Evolutionary conservation across 2,888 invertebrate genomes (phyloP).

Genomic region (Amphipoea oculea): DNA sequence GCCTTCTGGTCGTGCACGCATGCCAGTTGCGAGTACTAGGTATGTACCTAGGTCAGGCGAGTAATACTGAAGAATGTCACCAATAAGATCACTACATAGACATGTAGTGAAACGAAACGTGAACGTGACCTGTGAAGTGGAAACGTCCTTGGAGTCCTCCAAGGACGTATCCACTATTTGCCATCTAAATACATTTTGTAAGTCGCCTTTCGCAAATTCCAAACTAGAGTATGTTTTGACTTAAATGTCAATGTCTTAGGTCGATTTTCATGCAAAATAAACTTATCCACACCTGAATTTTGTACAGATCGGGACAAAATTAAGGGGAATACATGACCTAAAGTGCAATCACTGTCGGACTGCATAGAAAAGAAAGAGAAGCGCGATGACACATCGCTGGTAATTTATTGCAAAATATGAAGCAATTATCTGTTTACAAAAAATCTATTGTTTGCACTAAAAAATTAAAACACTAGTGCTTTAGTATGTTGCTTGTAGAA

Average conservation of each 20-base stretch:
- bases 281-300: not conserved
- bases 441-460: no score
- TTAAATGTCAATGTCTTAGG: not conserved
- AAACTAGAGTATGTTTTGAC: not conserved
- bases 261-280: not conserved
- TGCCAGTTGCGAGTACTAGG: no score
- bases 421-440: no score
- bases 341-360: no score
- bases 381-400: no score
- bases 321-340: not conserved
- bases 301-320: constrained; percentile 1
- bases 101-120: no score
- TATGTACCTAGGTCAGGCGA: not conserved
- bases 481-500: no score
- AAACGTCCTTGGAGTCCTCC: not conserved
- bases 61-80: not conserved
- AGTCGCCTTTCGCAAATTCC: not conserved
- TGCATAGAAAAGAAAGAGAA: no score
- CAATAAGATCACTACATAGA: not conserved
- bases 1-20: no score
- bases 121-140: no score
- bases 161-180: not conserved
- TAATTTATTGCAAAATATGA: no score
- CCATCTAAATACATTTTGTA: not conserved
- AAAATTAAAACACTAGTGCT: no score